Evolutionary conservation across 1,140 invertebrate genomes (phyloP).

Genomic region (Ladona fulva): DNA sequence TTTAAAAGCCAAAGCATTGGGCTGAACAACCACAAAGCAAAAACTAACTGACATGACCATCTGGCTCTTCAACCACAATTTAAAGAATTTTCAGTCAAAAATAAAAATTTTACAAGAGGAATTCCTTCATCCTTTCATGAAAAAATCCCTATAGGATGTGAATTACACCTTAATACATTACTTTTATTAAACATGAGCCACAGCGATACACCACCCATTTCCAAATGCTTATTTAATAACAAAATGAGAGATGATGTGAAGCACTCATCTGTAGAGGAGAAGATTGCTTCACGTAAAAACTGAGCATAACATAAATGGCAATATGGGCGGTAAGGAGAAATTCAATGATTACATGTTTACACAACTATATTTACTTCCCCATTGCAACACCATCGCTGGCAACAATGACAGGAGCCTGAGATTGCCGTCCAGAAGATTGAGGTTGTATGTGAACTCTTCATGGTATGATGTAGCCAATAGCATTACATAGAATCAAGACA

Average conservation of each 20-base stretch:
- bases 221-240: not conserved
- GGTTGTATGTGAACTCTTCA: not conserved
- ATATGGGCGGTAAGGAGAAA: not conserved
- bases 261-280: not conserved
- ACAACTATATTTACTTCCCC: not conserved
- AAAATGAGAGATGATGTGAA: not conserved
- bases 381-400: not conserved
- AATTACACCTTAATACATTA: not conserved
- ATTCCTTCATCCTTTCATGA: not conserved
- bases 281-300: not conserved
- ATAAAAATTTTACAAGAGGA: not conserved
- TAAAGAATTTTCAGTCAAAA: not conserved
- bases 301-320: not conserved
- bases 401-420: slow-evolving; percentile 3
- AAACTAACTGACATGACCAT: too few species aligned
- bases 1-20: too few species aligned
- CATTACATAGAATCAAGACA: not conserved
- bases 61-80: not conserved
- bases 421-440: not conserved
- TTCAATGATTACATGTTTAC: not conserved
- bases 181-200: not conserved
- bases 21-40: too few species aligned
- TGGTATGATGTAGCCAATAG: not conserved
- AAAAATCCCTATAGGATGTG: not conserved
- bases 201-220: not conserved